Evolutionary conservation across 2,797 vertebrate genomes (phyloP), one percentile per base, ranked within the genome.

Genomic region (Telmatherina bonti): DNA sequence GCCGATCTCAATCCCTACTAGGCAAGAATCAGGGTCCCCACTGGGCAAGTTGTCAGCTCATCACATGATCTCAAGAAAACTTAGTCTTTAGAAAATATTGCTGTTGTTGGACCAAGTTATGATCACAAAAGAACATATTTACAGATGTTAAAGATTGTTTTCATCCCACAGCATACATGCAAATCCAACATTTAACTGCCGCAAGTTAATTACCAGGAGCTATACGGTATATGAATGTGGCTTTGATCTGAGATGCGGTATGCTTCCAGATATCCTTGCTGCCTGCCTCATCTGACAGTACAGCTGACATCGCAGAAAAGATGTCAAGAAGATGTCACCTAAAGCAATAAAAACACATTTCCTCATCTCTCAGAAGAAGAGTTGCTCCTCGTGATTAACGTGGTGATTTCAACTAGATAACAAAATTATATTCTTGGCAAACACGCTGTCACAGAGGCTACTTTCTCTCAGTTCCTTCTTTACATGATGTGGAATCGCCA

Each of bases 381-480:
- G 12, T 27, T 11, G 18, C 29, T 52, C 27, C 33, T 12, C 7
- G 11, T 36, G 35, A 24, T 53, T 22, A 41, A 11, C 12, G 53
- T 27, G 26, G 27, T 12, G 13, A 27, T 18, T 15, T 60, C 11
- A 29, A 11, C 26, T 41, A 47, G 27, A 41, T 4, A 24, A 18
- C 43, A 51, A 68, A 59, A 24, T 66, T 29, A 30, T 18, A 38
- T 22, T 51, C 35, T 33, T 31, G 13, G 62, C 22, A 64, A 64
- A 64, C 33, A 51, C 15, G 13, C 1, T 6, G 24, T 33, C 27
- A n/a, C 33, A 9, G 13, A 29, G 2, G 18, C 24, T 45, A 52
- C 30, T 0, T 49, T 8, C 0, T 51, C 7, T 49, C 47, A 24
- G 22, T 24, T 49, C 45, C 45, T 41, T 41, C 38, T n/a, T 47